phyloP scores from a whole-genome alignment of 2,113 vertebrate genomes.

The Atlantisia rogersi region DNA sequence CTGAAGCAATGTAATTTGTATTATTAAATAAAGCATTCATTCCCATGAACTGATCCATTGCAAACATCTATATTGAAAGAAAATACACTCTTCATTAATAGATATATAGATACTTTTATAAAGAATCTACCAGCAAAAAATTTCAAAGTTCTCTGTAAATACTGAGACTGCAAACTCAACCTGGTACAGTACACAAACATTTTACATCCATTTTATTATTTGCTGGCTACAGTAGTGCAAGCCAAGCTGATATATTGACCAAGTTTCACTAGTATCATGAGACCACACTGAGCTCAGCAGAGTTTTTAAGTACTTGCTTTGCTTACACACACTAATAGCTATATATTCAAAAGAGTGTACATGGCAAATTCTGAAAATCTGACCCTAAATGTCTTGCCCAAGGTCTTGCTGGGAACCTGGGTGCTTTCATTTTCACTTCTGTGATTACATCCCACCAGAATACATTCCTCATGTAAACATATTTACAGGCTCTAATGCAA shows the following conservation, averaged over 20 bases:
- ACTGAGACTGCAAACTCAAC: neutral
- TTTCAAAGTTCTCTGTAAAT: neutral
- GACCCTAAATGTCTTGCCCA: neutral
- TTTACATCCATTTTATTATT: neutral
- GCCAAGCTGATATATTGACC: neutral
- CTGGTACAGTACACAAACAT: neutral
- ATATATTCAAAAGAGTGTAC: neutral
- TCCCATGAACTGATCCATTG: conserved; percentile 68
- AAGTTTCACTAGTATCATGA: neutral
- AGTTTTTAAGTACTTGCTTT: neutral
- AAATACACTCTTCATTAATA: neutral
- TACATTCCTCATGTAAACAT: neutral
- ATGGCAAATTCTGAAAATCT: neutral
- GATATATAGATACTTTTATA: neutral
- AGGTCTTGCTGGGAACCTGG: neutral
- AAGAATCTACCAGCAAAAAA: neutral
- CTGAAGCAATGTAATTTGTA: conserved; percentile 71
- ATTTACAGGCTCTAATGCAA: neutral
- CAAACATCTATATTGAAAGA: conserved; percentile 73
- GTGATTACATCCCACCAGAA: neutral
- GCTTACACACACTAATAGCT: neutral
- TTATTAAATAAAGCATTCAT: conserved; percentile 74
- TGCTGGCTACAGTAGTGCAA: neutral
- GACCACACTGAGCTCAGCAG: neutral
- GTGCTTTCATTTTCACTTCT: neutral